These are phyloP conservation scores for Lordiphosa mommai DNA, from an alignment of 1,140 invertebrate genomes.

Conservation along the genomic window DNA sequence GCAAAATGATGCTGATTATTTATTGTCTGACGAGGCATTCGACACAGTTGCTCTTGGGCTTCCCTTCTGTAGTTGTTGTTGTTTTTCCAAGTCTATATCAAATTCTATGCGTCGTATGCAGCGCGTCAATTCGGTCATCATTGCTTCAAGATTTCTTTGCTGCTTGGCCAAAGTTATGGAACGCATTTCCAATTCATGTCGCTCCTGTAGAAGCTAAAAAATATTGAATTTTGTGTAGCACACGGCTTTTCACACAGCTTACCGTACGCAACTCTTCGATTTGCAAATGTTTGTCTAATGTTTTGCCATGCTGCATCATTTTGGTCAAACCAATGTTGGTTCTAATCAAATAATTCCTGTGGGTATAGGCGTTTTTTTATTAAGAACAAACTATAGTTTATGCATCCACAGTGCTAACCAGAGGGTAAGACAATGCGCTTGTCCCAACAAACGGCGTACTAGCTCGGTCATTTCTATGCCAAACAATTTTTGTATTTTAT, in stretches of 20 bases:
- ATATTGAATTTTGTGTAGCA: neutral
- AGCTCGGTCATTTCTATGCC: too few relatives aligned
- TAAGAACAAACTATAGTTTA: neutral
- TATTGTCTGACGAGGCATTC: neutral
- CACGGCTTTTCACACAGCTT: neutral
- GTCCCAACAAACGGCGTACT: too few relatives aligned
- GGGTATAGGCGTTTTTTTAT: neutral
- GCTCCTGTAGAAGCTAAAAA: constrained; percentile 20
- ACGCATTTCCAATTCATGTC: constrained; percentile 1
- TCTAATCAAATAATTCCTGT: constrained; percentile 32
- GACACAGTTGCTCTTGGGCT: neutral
- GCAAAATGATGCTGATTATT: constrained; percentile 15
- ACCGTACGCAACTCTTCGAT: constrained; percentile 42
- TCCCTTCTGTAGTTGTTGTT: neutral
- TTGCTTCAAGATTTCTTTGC: constrained; percentile 29
- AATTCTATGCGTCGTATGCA: constrained; percentile 49
- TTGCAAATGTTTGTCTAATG: constrained; percentile 7
- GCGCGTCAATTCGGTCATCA: constrained; percentile 43
- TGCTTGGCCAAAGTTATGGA: neutral
- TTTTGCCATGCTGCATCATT: constrained; percentile 12
- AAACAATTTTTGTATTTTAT: too few relatives aligned
- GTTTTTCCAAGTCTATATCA: constrained; percentile 16
- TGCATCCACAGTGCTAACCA: too few relatives aligned
- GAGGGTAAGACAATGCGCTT: too few relatives aligned
- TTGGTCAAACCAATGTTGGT: constrained; percentile 17